Conservation (phyloP, 2,888 invertebrate species). For the Cerceris rybyensis region DNA sequence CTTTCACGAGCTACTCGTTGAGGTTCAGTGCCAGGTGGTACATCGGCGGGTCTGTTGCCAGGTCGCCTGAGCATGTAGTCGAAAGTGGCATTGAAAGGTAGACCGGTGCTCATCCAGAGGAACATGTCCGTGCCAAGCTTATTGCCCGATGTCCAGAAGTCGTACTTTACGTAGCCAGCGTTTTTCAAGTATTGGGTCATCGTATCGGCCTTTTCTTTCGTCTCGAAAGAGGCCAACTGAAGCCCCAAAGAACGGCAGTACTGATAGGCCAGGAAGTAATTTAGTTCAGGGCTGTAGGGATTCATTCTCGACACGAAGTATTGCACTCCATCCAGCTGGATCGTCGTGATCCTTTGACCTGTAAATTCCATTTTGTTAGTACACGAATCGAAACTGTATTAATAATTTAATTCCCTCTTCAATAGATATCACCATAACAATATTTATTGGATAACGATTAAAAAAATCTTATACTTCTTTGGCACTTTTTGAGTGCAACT, state of each 20-base stretch:
- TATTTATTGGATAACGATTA: neutral
- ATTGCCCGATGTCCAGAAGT: slow-evolving; percentile 95
- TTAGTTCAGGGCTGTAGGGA: slow-evolving; percentile 92
- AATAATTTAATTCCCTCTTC: neutral
- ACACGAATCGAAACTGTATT: neutral
- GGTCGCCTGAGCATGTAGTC: slow-evolving; percentile 88
- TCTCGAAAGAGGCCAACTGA: slow-evolving; percentile 92
- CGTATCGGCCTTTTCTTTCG: slow-evolving; percentile 92
- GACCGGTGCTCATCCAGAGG: slow-evolving; percentile 94
- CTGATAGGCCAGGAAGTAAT: slow-evolving; percentile 93
- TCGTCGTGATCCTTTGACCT: slow-evolving; percentile 94
- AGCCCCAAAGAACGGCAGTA: slow-evolving; percentile 93
- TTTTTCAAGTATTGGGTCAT: slow-evolving; percentile 92
- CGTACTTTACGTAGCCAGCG: slow-evolving; percentile 92
- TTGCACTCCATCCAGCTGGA: slow-evolving; percentile 92
- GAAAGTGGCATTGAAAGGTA: slow-evolving; percentile 94
- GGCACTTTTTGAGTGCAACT: neutral
- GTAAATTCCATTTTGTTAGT: slow-evolving; percentile 73
- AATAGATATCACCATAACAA: neutral
- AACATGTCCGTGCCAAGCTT: slow-evolving; percentile 93
- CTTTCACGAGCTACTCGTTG: slow-evolving; percentile 90
- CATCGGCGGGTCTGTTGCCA: slow-evolving; percentile 83
- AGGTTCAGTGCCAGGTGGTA: slow-evolving; percentile 89
- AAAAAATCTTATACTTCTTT: neutral
- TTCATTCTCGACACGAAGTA: slow-evolving; percentile 94